phyloP scores from a whole-genome alignment of 2,113 vertebrate genomes.

The Cervus canadensis region DNA sequence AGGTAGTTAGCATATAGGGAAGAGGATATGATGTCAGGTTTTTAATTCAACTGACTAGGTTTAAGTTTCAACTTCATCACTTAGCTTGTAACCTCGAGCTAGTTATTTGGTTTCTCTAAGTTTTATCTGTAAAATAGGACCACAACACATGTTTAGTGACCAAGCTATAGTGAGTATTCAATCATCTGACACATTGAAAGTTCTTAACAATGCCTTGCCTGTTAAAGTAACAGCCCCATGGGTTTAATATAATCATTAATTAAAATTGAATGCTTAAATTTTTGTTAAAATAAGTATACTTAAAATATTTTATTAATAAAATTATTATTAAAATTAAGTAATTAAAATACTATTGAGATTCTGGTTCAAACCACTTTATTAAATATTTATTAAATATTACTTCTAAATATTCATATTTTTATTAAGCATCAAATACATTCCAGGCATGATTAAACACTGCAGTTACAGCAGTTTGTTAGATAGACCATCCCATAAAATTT shows the following conservation, averaged over 20 bases:
- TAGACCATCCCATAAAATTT: neutral
- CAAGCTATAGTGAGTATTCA: neutral
- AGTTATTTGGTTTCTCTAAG: neutral
- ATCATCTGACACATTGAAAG: neutral
- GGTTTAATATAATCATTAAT: neutral
- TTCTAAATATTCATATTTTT: constrained; percentile 1
- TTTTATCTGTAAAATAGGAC: neutral
- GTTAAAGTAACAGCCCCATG: neutral
- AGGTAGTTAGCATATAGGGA: neutral
- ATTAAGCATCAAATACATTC: neutral
- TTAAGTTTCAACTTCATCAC: neutral
- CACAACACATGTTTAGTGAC: neutral
- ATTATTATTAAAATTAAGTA: neutral
- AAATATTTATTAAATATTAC: neutral
- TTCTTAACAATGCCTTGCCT: neutral
- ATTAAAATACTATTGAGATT: neutral
- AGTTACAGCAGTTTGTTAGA: neutral
- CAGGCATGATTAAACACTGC: neutral
- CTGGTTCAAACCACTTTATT: neutral
- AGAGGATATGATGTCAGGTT: neutral
- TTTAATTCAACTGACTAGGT: neutral
- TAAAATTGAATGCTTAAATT: neutral
- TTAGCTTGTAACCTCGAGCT: neutral
- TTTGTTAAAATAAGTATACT: neutral
- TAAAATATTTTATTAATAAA: neutral